Percentiles rank a stretch among this genome's conserved stretches.
phyloP scores from a whole-genome alignment of 2,113 vertebrate species.

The Pampusana beccarii region DNA sequence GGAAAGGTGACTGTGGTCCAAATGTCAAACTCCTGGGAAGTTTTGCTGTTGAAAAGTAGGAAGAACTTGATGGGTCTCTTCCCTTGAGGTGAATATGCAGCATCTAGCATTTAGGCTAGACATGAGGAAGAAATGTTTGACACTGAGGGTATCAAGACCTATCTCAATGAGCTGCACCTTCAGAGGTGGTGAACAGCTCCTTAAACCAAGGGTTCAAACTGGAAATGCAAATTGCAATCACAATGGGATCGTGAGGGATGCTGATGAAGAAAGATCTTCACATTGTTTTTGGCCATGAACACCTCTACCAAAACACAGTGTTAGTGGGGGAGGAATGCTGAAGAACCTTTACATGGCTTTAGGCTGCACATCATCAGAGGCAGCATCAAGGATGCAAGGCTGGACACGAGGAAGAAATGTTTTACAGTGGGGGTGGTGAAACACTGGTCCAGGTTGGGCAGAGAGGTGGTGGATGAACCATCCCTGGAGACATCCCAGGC shows the following conservation, averaged over 20 bases:
- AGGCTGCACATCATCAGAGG: rapidly evolving
- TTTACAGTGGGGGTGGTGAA: too few relatives aligned
- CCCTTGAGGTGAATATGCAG: background rate
- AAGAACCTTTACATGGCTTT: background rate
- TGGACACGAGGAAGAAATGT: too few relatives aligned
- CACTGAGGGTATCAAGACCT: background rate
- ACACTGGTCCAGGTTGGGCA: too few relatives aligned
- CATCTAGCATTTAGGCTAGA: background rate
- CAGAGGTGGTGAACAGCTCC: background rate
- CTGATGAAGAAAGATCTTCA: background rate
- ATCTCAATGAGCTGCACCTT: background rate
- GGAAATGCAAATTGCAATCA: background rate
- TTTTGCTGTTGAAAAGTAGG: background rate
- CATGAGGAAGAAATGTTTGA: too few relatives aligned
- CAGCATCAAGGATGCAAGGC: background rate
- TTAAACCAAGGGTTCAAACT: background rate
- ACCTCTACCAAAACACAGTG: rapidly evolving
- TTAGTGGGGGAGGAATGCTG: too few relatives aligned
- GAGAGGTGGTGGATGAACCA: too few relatives aligned
- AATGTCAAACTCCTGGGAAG: background rate
- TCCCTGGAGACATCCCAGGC: too few relatives aligned
- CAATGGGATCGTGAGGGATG: background rate
- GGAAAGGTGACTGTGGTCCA: background rate
- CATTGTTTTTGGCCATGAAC: background rate
- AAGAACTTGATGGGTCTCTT: background rate